Percentiles rank a stretch among this genome's conserved stretches.
Evolutionary conservation across 1,140 invertebrate species (phyloP).

Genomic region (honey bee (Apis mellifera)): DNA sequence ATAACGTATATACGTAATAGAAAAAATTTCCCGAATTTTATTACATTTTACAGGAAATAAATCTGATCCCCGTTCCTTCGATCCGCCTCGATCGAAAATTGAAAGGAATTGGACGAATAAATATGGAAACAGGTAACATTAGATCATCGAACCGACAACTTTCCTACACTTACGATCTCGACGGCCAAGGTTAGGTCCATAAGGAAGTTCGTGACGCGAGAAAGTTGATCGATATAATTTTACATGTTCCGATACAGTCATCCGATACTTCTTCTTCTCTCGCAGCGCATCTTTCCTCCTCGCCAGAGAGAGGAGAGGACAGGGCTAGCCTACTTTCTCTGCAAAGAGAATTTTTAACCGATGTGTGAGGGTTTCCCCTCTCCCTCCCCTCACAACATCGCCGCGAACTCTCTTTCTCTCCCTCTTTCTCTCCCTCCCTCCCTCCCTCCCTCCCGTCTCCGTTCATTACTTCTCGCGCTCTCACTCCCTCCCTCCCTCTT

Average conservation of each 20-base stretch:
- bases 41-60: no score
- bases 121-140: no score
- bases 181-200: neutral
- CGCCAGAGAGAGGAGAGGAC: slow-evolving; percentile 48
- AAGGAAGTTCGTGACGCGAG: no score
- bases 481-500: slow-evolving; percentile 54
- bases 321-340: slow-evolving; percentile 79
- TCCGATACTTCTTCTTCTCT: slow-evolving; percentile 25
- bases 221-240: slow-evolving; percentile 3
- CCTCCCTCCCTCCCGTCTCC: slow-evolving; percentile 5
- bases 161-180: neutral
- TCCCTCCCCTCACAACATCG: slow-evolving; percentile 28
- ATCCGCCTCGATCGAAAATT: no score
- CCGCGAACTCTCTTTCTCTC: slow-evolving; percentile 15
- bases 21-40: no score
- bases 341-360: slow-evolving; percentile 75
- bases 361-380: slow-evolving; percentile 67
- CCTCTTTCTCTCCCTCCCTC: slow-evolving; percentile 45
- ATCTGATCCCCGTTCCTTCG: no score
- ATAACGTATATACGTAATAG: no score
- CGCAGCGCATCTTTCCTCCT: slow-evolving; percentile 52
- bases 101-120: no score
- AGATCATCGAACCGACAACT: no score
- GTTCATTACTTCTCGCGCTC: slow-evolving; percentile 37
- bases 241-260: slow-evolving; percentile 5